phyloP scores from a whole-genome alignment of 2,888 invertebrate genomes.

The Caenorhabditis sp. region DNA sequence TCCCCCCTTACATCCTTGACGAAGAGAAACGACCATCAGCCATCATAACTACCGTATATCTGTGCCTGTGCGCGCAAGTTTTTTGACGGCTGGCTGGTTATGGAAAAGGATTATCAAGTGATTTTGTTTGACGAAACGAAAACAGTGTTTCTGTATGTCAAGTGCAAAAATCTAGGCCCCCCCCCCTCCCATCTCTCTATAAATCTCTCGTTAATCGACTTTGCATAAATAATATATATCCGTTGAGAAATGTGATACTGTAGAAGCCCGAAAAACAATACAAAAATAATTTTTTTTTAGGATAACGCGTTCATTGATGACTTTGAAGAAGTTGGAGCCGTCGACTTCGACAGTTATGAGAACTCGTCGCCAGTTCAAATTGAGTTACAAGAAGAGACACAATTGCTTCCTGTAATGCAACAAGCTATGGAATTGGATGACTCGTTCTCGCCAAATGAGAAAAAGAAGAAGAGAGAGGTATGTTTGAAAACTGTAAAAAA shows the following conservation, averaged over 20 bases:
- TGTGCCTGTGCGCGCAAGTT: not conserved
- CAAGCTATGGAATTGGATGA: constrained; percentile 10
- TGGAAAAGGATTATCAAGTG: constrained; percentile 31
- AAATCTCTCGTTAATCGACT: constrained; percentile 21
- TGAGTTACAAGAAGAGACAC: constrained; percentile 16
- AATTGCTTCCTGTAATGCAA: constrained; percentile 11
- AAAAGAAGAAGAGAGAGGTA: constrained; percentile 13
- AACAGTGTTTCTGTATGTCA: constrained; percentile 25
- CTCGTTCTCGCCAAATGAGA: constrained; percentile 18
- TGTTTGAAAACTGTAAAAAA: not conserved
- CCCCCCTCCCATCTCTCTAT: too few relatives aligned
- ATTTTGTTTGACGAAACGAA: constrained; percentile 9
- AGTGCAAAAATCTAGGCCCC: constrained; percentile 31
- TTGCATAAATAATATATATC: constrained; percentile 17
- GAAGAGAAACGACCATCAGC: not conserved
- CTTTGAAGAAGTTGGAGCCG: constrained; percentile 41
- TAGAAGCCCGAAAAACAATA: not conserved
- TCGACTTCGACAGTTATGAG: constrained; percentile 27
- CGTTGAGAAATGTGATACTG: not conserved
- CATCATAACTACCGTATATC: not conserved
- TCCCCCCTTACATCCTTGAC: not conserved
- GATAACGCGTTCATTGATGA: constrained; percentile 41
- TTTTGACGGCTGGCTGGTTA: constrained; percentile 23
- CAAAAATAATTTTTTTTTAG: constrained; percentile 25
- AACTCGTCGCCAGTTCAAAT: constrained; percentile 16